Conservation (phyloP, 2,888 invertebrate species). For the Tachina grossa region DNA sequence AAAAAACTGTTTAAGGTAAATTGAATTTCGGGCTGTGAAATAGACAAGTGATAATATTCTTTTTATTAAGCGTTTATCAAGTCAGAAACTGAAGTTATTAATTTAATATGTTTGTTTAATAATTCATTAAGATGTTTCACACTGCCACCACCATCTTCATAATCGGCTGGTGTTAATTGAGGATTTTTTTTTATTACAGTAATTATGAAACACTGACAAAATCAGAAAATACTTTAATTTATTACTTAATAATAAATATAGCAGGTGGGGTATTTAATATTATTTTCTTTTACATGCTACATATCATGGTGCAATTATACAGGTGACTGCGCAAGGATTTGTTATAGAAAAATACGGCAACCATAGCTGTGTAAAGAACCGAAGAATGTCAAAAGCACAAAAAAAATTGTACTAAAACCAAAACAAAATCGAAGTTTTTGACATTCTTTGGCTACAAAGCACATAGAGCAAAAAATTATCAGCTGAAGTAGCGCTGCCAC, state of each 20-base stretch:
- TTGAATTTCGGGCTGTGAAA: background rate
- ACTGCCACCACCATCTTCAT: slow-evolving; percentile 22
- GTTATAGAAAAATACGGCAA: too few relatives aligned
- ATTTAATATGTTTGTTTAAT: background rate
- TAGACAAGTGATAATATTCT: slow-evolving; percentile 10
- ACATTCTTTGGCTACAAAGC: too few relatives aligned
- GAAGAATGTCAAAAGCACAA: too few relatives aligned
- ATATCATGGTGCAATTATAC: too few relatives aligned
- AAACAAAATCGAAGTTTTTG: too few relatives aligned
- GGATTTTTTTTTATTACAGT: background rate
- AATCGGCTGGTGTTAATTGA: slow-evolving; percentile 47
- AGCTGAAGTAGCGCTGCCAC: too few relatives aligned
- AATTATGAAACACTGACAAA: background rate
- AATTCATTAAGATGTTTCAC: slow-evolving; percentile 14
- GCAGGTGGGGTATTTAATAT: slow-evolving; percentile 30
- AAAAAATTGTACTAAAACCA: too few relatives aligned
- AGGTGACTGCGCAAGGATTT: too few relatives aligned
- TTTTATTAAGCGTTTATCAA: too few relatives aligned
- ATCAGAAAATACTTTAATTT: background rate
- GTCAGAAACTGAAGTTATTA: background rate
- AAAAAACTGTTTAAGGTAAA: slow-evolving; percentile 34
- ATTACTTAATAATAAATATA: slow-evolving; percentile 22
- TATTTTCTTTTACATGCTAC: background rate
- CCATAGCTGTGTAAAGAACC: too few relatives aligned
- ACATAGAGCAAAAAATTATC: too few relatives aligned